Evolutionary conservation across 2,113 vertebrate genomes (phyloP), one percentile per base, ranked within the genome.

Genomic region (Pachypanchax playfairii): DNA sequence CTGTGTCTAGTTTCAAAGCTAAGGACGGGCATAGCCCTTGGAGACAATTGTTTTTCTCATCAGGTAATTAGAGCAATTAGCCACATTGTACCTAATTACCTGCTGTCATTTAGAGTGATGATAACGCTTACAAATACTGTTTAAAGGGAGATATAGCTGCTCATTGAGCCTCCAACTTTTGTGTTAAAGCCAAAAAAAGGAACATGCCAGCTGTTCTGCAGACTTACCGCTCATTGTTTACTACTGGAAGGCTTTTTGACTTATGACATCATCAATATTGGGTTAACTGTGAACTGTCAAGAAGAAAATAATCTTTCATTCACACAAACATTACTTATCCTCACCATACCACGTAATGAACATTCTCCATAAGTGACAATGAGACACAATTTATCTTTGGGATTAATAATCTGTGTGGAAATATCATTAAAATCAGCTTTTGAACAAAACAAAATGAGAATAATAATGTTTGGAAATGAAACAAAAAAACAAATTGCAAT

Each of bases 31-130:
- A 67, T 57, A 76, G 75, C 75, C 80, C 75, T 84, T 59, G 83
- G 64, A 89, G 81, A 86, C 68, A 59, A 73, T 80, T 46, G 51
- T 79, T 86, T 81, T 80, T 79, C 66, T 73, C 76, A 77, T 82
- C 76, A 83, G 80, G 70, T 85, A 77, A 79, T 89, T 76, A 72
- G 44, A 83, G 70, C 72, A 79, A 86, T 87, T 87, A 87, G 77
- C 54, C 49, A 79, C 87, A 87, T 78, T 84, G 82, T 77, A 83
- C 72, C 59, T 70, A 70, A 83, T 79, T 75, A 76, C 72, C 70
- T 76, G 55, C 75, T 88, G 80, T 80, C 65, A 29, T 89, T 85
- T 82, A 77, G 28, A 52, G 67, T 87, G 83, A 86, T 84, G 57
- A 79, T 85, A 83, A 86, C 85, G 83, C 73, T 75, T 76, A 65